Evolutionary conservation across 2,113 vertebrate species (phyloP), one percentile per base, ranked within the genome.

Genomic region (Chlorodrepanis virens): DNA sequence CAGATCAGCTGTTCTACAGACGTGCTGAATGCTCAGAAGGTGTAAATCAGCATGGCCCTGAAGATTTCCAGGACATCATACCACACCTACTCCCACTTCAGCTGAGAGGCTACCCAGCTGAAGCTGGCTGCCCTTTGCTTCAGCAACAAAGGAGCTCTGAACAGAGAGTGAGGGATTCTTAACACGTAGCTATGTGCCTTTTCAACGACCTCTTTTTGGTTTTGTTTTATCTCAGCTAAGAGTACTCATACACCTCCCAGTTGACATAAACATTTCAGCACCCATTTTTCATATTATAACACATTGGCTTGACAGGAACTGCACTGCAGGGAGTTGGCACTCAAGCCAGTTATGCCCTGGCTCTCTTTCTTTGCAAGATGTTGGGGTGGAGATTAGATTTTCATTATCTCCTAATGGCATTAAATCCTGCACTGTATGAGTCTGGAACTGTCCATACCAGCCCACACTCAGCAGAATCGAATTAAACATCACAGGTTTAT

Each of bases 321-420:
- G 52, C 35, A 23, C 59, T 71, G 63, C 42, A 77, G 64, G 63
- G 77, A 69, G 11, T 1, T 83, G 82, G 45, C n/a, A 45, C 19
- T 89, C 1, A 0, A 69, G 37, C 8, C 2, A 4, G 25, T 78
- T 44, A 52, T 90, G 40, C 45, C 42, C 65, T 49, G 44, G 60
- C 44, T 81, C 50, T 86, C 4, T 0, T 53, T 83, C 69, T 77
- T 76, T 70, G 44, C 28, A 89, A 80, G 57, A 35, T 12, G 10
- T 61, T 89, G 40, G 33, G 39, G 20, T 85, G 64, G 60, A 82
- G 81, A 78, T 94, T 87, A 75, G 64, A 77, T 91, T 61, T 56
- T 56, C 87, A 93, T 96, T 95, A 95, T 93, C 52, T 92, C 93
- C 60, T 70, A 86, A 82, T 75, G 61, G 50, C 78, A 94, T 96